phyloP scores from a whole-genome alignment of 2,113 vertebrate species.

The Noturus placidus region DNA sequence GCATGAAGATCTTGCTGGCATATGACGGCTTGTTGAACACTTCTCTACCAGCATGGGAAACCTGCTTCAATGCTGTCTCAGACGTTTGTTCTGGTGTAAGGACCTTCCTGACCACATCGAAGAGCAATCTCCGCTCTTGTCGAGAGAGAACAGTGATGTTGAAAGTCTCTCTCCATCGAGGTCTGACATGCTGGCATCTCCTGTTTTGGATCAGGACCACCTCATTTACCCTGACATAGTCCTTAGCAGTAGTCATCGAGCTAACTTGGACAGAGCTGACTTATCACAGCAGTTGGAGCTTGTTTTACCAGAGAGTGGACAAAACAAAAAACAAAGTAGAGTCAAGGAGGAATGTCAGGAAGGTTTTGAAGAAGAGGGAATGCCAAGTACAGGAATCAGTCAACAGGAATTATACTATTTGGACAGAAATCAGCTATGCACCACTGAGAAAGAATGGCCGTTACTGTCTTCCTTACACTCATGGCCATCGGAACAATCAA shows the following conservation, averaged over 20 bases:
- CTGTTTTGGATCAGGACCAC: slow-evolving; percentile 67
- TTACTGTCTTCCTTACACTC: slow-evolving; percentile 46
- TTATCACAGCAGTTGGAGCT: slow-evolving; percentile 28
- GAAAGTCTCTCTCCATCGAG: slow-evolving; percentile 47
- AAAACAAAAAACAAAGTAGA: slow-evolving; percentile 12
- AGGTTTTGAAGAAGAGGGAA: slow-evolving; percentile 3
- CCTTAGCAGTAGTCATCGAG: slow-evolving; percentile 67
- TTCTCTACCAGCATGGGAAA: slow-evolving; percentile 69
- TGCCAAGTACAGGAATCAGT: slow-evolving; percentile 38
- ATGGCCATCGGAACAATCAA: slow-evolving; percentile 16
- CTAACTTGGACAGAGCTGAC: slow-evolving; percentile 57
- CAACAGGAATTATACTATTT: slow-evolving; percentile 13
- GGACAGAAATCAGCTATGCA: slow-evolving; percentile 25
- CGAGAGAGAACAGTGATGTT: slow-evolving; percentile 41
- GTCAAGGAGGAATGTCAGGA: background rate
- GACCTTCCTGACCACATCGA: slow-evolving; percentile 32
- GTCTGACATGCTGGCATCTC: slow-evolving; percentile 59
- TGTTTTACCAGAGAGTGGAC: slow-evolving; percentile 27
- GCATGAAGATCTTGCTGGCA: background rate
- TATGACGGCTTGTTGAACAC: background rate
- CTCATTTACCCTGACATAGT: slow-evolving; percentile 73
- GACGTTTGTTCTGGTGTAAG: slow-evolving; percentile 53
- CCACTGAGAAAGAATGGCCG: slow-evolving; percentile 48
- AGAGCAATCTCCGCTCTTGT: slow-evolving; percentile 44
- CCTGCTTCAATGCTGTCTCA: slow-evolving; percentile 67